Evolutionary conservation across 2,113 vertebrate species (phyloP), one percentile per base, ranked within the genome.

Genomic region (Percina caprodes): DNA sequence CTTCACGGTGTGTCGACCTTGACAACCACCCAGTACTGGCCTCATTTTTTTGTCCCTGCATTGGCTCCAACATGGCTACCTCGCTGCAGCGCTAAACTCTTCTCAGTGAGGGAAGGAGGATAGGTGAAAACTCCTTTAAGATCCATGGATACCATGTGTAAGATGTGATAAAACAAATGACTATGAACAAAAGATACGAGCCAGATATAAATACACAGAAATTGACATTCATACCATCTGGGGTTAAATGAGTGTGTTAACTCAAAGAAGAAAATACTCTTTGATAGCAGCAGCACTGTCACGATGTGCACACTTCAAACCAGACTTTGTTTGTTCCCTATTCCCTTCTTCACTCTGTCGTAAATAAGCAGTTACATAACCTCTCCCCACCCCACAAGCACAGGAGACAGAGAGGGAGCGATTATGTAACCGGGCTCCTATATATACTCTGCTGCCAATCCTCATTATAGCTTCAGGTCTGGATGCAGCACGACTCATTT

Each of bases 361-460:
- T 84, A 87, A 91, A 86, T 90, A 90, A 87, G 74, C 72, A 18
- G 88, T 94, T 95, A 89, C 26, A 24, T 81, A 95, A 95, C 23
- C 49, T 42, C 69, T 71, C 76, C 74, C 76, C 61, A 1, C 4
- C 62, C 67, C 49, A 72, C 61, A 45, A 33, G 58, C 76, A 72
- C 58, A 80, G 77, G 70, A 84, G 68, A 77, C 60, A 54, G 81
- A 74, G 80, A 56, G 68, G 51, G 49, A 56, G 82, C 6, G 7
- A 80, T 92, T 91, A 92, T 49, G 83, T 66, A 92, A 93, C 70
- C 39, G 54, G 10, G 18, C 73, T 78, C 52, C 69, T 84, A 72
- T 88, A 72, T 88, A 84, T 54, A 87, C 80, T 51, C 58, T 56
- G 70, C 85, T 85, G 87, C 85, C 86, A 82, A 74, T 63, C 65